A percentile compares a stretch with the other conserved stretches of the same genome.
Conservation (phyloP, 2,113 vertebrate species). For the Ciconia boyciana region DNA sequence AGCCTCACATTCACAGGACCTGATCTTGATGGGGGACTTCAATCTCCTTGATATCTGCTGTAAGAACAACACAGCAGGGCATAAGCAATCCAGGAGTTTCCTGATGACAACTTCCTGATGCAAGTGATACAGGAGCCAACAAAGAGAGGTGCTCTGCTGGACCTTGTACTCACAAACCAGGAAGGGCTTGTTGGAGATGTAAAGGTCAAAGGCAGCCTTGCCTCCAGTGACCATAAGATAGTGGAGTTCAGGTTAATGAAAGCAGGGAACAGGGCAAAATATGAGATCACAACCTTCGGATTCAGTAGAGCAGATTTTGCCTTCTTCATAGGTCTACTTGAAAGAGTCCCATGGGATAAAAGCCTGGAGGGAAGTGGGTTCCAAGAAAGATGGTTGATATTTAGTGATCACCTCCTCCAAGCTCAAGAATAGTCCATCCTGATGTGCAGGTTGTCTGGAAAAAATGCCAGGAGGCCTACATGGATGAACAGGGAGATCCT, state of each 20-base stretch:
- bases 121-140: not conserved
- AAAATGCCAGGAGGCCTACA: not conserved
- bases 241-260: not conserved
- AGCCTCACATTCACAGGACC: not conserved
- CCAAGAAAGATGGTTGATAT: not conserved
- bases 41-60: not conserved
- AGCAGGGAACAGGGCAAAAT: not conserved
- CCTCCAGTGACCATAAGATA: not conserved
- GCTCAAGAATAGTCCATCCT: not conserved
- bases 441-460: not conserved
- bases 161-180: not conserved
- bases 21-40: not conserved
- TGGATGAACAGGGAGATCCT: not conserved
- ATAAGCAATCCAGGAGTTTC: not conserved
- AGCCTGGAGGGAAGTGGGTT: accelerated
- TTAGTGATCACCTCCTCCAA: not conserved
- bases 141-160: not conserved
- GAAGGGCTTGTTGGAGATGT: not conserved
- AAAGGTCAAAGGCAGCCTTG: not conserved
- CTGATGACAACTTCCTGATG: not conserved
- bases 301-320: not conserved
- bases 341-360: not conserved
- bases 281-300: not conserved
- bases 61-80: not conserved
- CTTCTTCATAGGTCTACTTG: not conserved